These are phyloP conservation scores for Galago senegalensis DNA, from an alignment of 2,797 vertebrate genomes.

Conservation along the genomic window DNA sequence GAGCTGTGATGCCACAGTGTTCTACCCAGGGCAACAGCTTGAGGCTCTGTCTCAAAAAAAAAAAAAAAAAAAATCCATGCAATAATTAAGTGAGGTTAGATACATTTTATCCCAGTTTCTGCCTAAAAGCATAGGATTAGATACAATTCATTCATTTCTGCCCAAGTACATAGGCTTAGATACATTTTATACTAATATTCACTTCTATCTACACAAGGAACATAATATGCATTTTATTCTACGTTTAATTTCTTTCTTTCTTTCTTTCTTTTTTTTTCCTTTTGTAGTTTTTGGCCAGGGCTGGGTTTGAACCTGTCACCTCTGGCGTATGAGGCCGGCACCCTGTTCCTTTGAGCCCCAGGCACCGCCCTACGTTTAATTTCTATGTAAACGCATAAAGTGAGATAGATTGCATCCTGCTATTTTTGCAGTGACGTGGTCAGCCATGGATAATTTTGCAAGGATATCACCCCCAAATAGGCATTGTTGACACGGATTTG, in stretches of 20 bases:
- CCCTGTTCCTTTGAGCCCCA: too few relatives aligned
- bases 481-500: fast-evolving
- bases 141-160: not conserved
- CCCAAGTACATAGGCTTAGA: not conserved
- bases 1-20: too few relatives aligned
- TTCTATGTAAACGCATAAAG: not conserved
- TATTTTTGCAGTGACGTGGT: not conserved
- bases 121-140: not conserved
- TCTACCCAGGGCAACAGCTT: too few relatives aligned
- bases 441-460: not conserved
- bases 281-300: too few relatives aligned
- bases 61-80: too few relatives aligned
- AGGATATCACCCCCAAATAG: fast-evolving
- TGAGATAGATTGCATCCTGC: conserved; percentile 51
- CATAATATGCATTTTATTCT: conserved; percentile 22
- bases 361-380: not conserved
- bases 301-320: too few relatives aligned
- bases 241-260: not conserved
- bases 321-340: too few relatives aligned
- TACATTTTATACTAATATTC: not conserved
- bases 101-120: not conserved
- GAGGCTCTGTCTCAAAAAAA: too few relatives aligned
- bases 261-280: too few relatives aligned
- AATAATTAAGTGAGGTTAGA: too few relatives aligned
- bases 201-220: not conserved